Conservation (phyloP, 2,797 vertebrate species). For the Hoplostethus mediterraneus region DNA sequence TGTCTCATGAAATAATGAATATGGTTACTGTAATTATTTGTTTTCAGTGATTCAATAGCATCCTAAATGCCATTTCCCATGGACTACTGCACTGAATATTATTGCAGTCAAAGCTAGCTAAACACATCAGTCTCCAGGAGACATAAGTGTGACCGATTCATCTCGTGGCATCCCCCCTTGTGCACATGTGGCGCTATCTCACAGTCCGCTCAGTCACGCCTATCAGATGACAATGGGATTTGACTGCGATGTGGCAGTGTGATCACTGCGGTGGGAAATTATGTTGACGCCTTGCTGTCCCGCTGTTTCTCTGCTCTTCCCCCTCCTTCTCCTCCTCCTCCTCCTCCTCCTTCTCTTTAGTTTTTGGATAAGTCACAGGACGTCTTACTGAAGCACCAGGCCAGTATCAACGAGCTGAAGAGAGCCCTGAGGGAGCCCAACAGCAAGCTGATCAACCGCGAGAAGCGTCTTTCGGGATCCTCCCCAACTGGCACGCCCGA, state of each 20-base stretch:
- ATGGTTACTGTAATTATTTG: constrained; percentile 16
- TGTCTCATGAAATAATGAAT: constrained; percentile 17
- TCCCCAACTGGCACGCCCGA: constrained; percentile 92
- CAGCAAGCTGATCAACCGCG: constrained; percentile 94
- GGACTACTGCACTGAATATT: constrained; percentile 3
- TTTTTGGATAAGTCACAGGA: constrained; percentile 98
- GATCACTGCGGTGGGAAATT: constrained; percentile 3
- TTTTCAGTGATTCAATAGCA: constrained; percentile 16
- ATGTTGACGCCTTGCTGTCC: constrained; percentile 1
- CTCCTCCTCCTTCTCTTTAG: constrained; percentile 69
- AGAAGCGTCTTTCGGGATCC: constrained; percentile 90
- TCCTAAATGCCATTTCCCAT: constrained; percentile 20
- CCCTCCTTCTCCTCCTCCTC: constrained; percentile 2
- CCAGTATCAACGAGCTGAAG: constrained; percentile 99
- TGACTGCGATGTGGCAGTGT: constrained; percentile 3
- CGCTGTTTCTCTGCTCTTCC: background rate
- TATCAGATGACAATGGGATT: constrained; percentile 25
- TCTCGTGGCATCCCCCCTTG: constrained; percentile 17
- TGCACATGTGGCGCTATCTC: constrained; percentile 20
- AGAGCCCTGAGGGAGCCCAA: constrained; percentile 95
- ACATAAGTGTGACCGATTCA: constrained; percentile 16
- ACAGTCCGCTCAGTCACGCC: constrained; percentile 15
- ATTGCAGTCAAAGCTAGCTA: constrained; percentile 1
- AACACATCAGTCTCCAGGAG: constrained; percentile 12
- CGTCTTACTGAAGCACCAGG: constrained; percentile 97